Conservation (phyloP, 2,113 vertebrate species). For the Cyanoliseus patagonus region DNA sequence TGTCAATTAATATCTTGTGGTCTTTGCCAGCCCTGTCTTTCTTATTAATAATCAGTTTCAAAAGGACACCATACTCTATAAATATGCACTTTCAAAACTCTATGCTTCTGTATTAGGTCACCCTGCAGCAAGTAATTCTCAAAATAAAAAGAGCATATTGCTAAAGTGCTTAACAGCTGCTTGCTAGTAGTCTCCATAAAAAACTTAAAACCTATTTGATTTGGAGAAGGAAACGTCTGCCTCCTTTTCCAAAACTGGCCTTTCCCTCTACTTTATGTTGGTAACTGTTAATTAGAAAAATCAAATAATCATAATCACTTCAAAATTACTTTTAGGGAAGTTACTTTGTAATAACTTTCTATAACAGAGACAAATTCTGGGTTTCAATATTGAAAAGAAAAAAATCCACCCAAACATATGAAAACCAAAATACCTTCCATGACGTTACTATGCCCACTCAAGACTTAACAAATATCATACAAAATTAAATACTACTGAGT, state of each 20-base stretch:
- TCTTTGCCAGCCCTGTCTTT: not conserved
- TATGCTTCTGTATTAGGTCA: not conserved
- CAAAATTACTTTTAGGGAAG: not conserved
- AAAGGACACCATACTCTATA: not conserved
- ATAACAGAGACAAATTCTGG: not conserved
- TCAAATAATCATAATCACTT: not conserved
- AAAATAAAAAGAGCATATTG: not conserved
- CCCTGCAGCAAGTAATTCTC: not conserved
- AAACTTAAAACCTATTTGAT: not conserved
- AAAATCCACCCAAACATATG: not conserved
- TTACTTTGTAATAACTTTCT: not conserved
- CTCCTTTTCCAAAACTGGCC: not conserved
- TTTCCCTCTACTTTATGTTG: not conserved
- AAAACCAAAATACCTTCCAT: not conserved
- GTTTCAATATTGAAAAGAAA: not conserved
- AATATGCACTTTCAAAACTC: not conserved
- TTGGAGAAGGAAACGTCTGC: not conserved
- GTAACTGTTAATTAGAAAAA: not conserved
- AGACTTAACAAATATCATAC: not conserved
- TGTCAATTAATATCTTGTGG: not conserved
- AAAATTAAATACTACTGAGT: not conserved
- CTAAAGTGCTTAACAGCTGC: not conserved
- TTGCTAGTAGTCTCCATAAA: not conserved
- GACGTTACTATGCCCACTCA: not conserved
- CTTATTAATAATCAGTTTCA: not conserved